A percentile compares a stretch with the other conserved stretches of the same genome.
Evolutionary conservation across 2,888 invertebrate genomes (phyloP).

Genomic region (Tetanocera ferruginea): DNA sequence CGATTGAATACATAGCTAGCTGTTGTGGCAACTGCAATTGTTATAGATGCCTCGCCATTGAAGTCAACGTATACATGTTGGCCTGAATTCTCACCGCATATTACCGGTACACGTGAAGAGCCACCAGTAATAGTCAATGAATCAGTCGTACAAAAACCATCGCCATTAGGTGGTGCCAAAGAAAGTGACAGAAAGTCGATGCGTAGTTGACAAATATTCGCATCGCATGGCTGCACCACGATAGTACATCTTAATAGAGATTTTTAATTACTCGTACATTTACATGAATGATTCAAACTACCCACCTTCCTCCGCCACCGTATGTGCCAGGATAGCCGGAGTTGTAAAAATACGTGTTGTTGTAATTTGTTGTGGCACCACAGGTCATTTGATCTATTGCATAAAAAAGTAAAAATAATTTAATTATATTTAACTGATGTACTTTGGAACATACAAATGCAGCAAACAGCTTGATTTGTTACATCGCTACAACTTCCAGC

Average conservation of each 20-base stretch:
- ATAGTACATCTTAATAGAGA: constrained; percentile 75
- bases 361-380: constrained; percentile 78
- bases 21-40: constrained; percentile 77
- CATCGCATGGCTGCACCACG: constrained; percentile 79
- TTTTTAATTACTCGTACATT: neutral
- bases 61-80: constrained; percentile 85
- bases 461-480: constrained; percentile 81
- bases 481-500: constrained; percentile 80
- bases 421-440: neutral
- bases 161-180: constrained; percentile 79
- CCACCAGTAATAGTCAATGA: constrained; percentile 79
- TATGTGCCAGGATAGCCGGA: constrained; percentile 81
- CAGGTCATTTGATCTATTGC: constrained; percentile 79
- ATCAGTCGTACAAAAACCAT: constrained; percentile 80
- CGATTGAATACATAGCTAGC: constrained; percentile 74
- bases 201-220: constrained; percentile 74
- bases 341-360: constrained; percentile 88
- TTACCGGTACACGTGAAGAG: constrained; percentile 76
- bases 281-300: neutral
- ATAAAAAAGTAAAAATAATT: neutral
- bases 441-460: constrained; percentile 77
- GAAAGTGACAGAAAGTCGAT: constrained; percentile 83
- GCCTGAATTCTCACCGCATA: constrained; percentile 87
- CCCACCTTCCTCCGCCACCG: constrained; percentile 73
- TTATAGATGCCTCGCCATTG: constrained; percentile 77